phyloP scores from a whole-genome alignment of 53 echinoderm and acorn worm genomes.

The Mesocentrotus franciscanus region DNA sequence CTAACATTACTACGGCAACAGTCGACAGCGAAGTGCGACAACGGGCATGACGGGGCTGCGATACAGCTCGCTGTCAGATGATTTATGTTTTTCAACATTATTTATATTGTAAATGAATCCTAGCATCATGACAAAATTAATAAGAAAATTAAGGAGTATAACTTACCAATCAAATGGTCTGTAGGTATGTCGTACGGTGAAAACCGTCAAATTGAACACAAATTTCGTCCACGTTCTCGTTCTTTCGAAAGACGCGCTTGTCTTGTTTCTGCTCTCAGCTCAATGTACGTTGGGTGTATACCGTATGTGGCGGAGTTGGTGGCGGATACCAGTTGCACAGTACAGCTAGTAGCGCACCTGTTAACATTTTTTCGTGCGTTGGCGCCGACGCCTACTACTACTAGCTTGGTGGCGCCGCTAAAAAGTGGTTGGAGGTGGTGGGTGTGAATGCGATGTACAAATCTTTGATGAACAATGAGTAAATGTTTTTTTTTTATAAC shows the following conservation, averaged over 20 bases:
- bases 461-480: too few relatives aligned
- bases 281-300: too few relatives aligned
- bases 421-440: not conserved
- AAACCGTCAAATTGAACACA: not conserved
- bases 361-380: not conserved
- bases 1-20: not conserved
- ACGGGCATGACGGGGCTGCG: too few relatives aligned
- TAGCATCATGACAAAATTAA: not conserved
- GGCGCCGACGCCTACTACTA: not conserved
- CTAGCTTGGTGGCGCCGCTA: not conserved
- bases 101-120: too few relatives aligned
- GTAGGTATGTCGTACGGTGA: not conserved
- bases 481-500: too few relatives aligned
- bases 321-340: not conserved
- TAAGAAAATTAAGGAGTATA: not conserved
- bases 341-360: not conserved
- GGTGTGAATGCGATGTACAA: not conserved
- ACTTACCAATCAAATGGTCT: not conserved
- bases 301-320: not conserved
- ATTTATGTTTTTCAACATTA: too few relatives aligned
- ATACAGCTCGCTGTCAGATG: too few relatives aligned
- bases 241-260: conserved; percentile 27
- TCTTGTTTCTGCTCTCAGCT: not conserved
- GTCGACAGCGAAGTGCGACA: not conserved
- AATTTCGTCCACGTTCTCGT: not conserved